Base-by-base conservation (phyloP, 2,888 invertebrate species). In the Tiphia femorata region DNA sequence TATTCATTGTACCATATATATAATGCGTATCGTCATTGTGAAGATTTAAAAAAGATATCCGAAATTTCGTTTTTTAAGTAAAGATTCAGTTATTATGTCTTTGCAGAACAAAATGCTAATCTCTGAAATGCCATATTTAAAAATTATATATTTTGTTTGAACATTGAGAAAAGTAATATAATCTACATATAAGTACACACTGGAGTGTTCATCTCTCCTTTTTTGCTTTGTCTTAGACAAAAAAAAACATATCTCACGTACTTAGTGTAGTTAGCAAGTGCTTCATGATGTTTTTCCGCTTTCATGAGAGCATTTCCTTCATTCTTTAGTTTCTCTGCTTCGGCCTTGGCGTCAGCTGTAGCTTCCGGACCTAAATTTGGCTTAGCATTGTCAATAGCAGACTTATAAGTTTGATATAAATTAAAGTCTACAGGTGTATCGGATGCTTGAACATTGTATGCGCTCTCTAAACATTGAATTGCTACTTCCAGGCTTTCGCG, bases 301-400 rank as follows among this genome's bases (percentile, higher is more conserved):
- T 94, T 95, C 95, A 98, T 96, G n/a, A 93, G 86, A 41, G 89
- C 87, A 84, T 94, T 95, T 62, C 97, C 97, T 79, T 92, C 91
- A 78, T 92, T 93, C 84, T 98, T 98, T 30, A 94, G 87, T 21
- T 86, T 86, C 80, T 97, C 97, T 3, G 96, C 97, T 76, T 91
- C 87, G 1, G 85, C 86, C 73, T 89, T 87, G 4, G 86, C 86
- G 60, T 88, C 86, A 3, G 86, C 85, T 51, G 85, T 85, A 29
- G 86, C 84, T 72, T 76, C 80, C 53, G 50, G 78, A 47, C 49
- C 51, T 14, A 64, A 48, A 1, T 47, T 43, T 21, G 73, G 57
- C 3, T 60, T 63, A 0, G 49, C 49, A 14, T 47, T 64, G 1
- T 84, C 74, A 6, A 81, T 78, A 1, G 81, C 64, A n/a, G 80